These are phyloP conservation scores for Probaryconus sp. DNA, from an alignment of 1,140 invertebrate genomes.

Conservation along the genomic window DNA sequence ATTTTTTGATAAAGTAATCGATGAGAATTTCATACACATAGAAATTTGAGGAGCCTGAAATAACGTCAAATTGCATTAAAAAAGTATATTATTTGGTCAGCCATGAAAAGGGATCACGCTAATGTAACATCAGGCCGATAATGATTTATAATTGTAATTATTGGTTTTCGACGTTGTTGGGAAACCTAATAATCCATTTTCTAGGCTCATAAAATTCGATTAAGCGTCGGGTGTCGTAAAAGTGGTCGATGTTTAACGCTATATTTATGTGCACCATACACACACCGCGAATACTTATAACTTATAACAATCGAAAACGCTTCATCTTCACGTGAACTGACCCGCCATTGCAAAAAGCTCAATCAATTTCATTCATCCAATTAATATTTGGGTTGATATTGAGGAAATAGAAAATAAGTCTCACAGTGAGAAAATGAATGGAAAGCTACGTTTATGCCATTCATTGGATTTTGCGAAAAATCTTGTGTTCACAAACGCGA, in stretches of 20 bases:
- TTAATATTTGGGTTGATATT: no score
- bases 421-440: no score
- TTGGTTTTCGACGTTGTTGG: conserved; percentile 14
- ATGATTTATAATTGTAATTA: conserved; percentile 51
- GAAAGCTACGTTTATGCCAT: no score
- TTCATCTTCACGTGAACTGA: no score
- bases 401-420: no score
- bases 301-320: no score
- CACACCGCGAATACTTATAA: not conserved
- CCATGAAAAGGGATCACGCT: conserved; percentile 10
- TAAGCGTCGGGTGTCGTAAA: conserved; percentile 13
- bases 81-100: conserved; percentile 32
- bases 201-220: conserved; percentile 16
- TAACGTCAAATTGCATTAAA: conserved; percentile 9
- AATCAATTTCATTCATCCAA: no score
- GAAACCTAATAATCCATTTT: conserved; percentile 26
- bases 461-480: conserved; percentile 3
- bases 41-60: conserved; percentile 17
- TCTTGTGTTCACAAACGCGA: not conserved
- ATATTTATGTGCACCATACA: conserved; percentile 10
- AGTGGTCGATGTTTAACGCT: conserved; percentile 15
- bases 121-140: conserved; percentile 21
- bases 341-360: no score
- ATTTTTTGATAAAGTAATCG: no score
- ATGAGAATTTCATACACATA: no score